These are phyloP conservation scores for Clarias pachynema DNA, from an alignment of 2,797 vertebrate species.

Conservation along the genomic window DNA sequence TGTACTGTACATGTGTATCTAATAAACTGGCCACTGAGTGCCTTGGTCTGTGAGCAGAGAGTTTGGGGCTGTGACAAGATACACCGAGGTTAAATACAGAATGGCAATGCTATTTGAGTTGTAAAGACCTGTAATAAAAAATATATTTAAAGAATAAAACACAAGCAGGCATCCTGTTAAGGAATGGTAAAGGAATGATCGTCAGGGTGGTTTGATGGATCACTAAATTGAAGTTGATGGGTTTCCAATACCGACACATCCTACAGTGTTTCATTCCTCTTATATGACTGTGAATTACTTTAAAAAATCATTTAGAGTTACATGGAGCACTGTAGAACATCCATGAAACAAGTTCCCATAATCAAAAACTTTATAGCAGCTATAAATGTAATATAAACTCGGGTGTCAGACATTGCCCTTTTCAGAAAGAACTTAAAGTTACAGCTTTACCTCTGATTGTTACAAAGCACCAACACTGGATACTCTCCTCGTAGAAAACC, in stretches of 20 bases:
- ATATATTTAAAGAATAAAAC: background rate
- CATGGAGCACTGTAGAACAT: background rate
- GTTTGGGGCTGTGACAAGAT: background rate
- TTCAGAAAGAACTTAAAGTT: background rate
- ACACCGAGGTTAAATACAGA: background rate
- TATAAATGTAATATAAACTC: background rate
- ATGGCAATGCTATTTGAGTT: background rate
- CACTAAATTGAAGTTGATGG: background rate
- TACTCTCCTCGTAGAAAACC: background rate
- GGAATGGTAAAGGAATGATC: background rate
- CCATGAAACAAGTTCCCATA: background rate
- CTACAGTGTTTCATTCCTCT: background rate
- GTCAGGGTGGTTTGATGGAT: background rate
- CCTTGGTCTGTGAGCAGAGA: background rate
- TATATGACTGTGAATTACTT: background rate
- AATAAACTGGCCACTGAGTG: background rate
- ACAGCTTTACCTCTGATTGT: background rate
- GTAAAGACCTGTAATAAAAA: background rate
- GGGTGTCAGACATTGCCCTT: background rate
- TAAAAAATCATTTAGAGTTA: background rate
- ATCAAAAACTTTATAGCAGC: conserved; percentile 4
- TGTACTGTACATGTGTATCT: background rate
- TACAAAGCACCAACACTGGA: background rate
- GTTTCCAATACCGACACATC: background rate
- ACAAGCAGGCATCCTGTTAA: background rate